Evolutionary conservation across 2,797 vertebrate species (phyloP).

Genomic region (Rallus crepitans): DNA sequence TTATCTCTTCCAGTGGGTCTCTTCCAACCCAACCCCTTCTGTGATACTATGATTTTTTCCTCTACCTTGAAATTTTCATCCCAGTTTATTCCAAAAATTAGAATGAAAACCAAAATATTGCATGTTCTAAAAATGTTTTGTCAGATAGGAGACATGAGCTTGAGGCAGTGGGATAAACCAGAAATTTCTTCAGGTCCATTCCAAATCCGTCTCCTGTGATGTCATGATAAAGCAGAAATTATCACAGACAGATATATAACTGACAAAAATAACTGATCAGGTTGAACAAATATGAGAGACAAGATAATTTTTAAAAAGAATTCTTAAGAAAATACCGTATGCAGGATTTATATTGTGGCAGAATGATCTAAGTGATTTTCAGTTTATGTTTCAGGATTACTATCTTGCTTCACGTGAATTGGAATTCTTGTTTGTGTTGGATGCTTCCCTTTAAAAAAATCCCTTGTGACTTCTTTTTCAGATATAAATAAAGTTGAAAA

Average conservation of each 20-base stretch:
- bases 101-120: neutral
- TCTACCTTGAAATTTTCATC: neutral
- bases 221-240: neutral
- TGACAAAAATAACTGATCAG: neutral
- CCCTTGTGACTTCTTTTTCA: neutral
- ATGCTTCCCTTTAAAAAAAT: slow-evolving; percentile 23
- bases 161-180: neutral
- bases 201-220: neutral
- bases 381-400: slow-evolving; percentile 53
- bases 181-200: neutral
- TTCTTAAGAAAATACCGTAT: slow-evolving; percentile 43
- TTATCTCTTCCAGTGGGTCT: too few species aligned
- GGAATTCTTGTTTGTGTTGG: slow-evolving; percentile 50
- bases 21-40: too few species aligned
- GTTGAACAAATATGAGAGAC: neutral
- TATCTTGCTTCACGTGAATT: slow-evolving; percentile 20
- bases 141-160: neutral
- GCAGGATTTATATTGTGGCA: slow-evolving; percentile 47
- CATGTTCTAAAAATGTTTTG: neutral
- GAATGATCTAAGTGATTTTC: slow-evolving; percentile 46
- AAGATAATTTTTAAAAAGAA: neutral
- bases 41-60: neutral
- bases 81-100: neutral
- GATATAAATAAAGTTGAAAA: slow-evolving; percentile 55
- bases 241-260: neutral